A percentile compares a stretch with the other conserved stretches of the same genome.
Conservation (phyloP, 2,113 vertebrate species). For the Galemys pyrenaicus region DNA sequence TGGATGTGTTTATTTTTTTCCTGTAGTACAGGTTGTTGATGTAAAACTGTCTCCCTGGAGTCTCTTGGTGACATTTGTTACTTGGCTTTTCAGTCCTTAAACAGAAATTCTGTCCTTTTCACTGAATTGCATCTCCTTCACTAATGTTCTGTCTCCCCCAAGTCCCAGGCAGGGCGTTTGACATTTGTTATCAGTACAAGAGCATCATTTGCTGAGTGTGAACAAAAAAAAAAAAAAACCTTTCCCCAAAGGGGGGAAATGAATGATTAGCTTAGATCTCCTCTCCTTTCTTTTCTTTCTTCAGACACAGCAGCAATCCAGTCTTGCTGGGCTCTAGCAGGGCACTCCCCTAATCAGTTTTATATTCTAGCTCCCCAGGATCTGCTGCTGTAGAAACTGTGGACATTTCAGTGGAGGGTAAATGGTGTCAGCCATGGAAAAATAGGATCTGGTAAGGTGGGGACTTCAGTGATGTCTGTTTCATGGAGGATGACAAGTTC, state of each 20-base stretch:
- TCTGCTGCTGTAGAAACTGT: background rate
- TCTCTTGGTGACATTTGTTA: slow-evolving; percentile 71
- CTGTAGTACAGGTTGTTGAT: background rate
- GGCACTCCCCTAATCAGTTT: background rate
- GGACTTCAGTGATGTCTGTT: background rate
- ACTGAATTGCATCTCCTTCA: slow-evolving; percentile 7
- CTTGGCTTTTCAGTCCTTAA: slow-evolving; percentile 46
- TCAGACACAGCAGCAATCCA: background rate
- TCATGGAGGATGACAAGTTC: background rate
- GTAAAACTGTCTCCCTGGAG: slow-evolving; percentile 46
- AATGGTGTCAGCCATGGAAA: fast-evolving
- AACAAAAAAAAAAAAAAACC: background rate
- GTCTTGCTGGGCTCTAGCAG: background rate
- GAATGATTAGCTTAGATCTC: slow-evolving; percentile 34
- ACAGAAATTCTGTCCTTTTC: slow-evolving; percentile 69
- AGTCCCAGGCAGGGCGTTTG: slow-evolving; percentile 66
- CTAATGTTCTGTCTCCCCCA: slow-evolving; percentile 37
- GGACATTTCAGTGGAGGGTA: background rate
- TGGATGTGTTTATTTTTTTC: background rate
- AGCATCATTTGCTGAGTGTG: slow-evolving; percentile 69
- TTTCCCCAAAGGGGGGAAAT: background rate
- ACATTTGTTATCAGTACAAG: slow-evolving; percentile 74
- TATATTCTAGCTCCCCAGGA: background rate
- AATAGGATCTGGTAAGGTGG: background rate
- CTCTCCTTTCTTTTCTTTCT: background rate